Conservation (phyloP, 2,113 vertebrate genomes). For the Lepidothrix coronata region DNA sequence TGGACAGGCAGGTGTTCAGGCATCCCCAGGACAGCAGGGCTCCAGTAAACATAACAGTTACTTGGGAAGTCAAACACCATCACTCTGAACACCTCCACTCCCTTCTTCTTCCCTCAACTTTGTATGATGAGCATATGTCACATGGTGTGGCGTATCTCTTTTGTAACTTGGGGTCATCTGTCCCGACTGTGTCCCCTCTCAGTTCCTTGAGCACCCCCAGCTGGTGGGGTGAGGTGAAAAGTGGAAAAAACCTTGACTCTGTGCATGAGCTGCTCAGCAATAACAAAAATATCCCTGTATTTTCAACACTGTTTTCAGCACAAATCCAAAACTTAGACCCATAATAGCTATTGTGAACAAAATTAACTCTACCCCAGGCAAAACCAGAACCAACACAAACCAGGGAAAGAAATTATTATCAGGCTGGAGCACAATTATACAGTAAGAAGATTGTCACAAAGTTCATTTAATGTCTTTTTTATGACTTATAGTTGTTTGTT, state of each 20-base stretch:
- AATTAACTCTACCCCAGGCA: background rate
- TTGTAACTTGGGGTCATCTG: background rate
- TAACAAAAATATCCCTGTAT: background rate
- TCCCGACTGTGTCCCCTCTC: fast-evolving
- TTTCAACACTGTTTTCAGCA: background rate
- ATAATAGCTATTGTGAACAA: background rate
- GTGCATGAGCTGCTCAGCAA: background rate
- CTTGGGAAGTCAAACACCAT: background rate
- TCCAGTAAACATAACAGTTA: background rate
- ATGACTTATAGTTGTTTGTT: constrained; percentile 30
- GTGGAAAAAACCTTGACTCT: background rate
- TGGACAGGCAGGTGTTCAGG: background rate
- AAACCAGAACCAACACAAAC: fast-evolving
- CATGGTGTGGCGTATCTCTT: background rate
- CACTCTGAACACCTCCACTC: background rate
- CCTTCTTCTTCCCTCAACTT: background rate
- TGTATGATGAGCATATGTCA: background rate
- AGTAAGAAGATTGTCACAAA: background rate
- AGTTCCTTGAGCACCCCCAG: background rate
- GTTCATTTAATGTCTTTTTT: constrained; percentile 53
- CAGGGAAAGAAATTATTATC: constrained; percentile 17
- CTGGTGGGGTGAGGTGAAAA: background rate
- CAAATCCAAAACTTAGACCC: background rate
- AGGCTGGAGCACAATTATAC: constrained; percentile 13
- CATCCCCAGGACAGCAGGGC: background rate